Evolutionary conservation across 2,797 vertebrate genomes (phyloP), one percentile per base, ranked within the genome.

Genomic region (Phoebastria nigripes): DNA sequence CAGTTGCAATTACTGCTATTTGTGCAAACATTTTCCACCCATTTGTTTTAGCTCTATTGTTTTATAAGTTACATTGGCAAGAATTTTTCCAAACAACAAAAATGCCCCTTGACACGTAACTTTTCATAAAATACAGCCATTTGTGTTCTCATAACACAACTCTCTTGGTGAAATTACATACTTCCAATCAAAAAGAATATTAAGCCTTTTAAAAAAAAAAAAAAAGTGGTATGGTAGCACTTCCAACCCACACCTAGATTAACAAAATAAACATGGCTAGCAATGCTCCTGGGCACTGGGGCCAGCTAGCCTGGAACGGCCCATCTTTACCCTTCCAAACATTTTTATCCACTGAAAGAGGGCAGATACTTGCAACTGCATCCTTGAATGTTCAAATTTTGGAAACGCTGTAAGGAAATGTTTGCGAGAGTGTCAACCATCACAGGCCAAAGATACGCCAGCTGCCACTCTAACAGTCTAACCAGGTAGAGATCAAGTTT

Each of bases 1-100:
- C 77, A 91, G 37, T 2, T 70, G 61, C 51, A 94, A 93, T 94
- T 94, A 93, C 56, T 80, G 54, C 42, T 84, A 49, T 94, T 66
- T 63, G 37, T 89, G 44, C 56, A 87, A 90, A 95, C 2, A 4
- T 78, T 70, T 92, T 67, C 49, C 46, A 33, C 41, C 28, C 14
- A 0, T 76, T 80, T 58, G 35, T 33, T 92, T 73, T 55, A 58
- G 13, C 19, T 88, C 35, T 72, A 52, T 59, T 89, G 54, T 89
- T 87, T 74, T 42, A 21, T n/a, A 63, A 52, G n/a, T 52, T 65
- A 67, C 4, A 8, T 5, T 16, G 47, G 44, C 58, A 87, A 87
- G 46, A 85, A 44, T 52, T 87, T 87, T 94, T 86, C 54, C 69
- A 84, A 82, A 82, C 28, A 73, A 84, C 26, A 88, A 65, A 93